Evolutionary conservation across 2,113 vertebrate species (phyloP), one percentile per base, ranked within the genome.

Genomic region (Leucosticte australis): DNA sequence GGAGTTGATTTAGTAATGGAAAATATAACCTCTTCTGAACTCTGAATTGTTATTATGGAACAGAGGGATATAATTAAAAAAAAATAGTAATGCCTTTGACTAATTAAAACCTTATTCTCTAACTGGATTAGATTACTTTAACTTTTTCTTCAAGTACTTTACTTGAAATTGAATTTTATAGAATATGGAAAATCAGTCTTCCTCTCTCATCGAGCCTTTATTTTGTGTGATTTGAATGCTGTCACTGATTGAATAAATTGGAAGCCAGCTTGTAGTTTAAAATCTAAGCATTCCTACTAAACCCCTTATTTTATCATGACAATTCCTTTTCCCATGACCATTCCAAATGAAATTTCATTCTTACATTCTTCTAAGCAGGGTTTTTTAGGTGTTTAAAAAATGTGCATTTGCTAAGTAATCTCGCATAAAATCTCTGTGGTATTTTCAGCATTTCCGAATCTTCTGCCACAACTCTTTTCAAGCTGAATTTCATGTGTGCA

Each of bases 31-130:
- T 88, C 15, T 3, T 86, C 62, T 93, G 89, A 94, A 90, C 81
- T 93, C 22, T 55, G n/a, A 90, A 85, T 57, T 82, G 26, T 76
- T 92, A 11, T 42, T 84, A 49, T 62, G 67, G 59, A 94, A 89
- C 15, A 86, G 49, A 73, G 39, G 13, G n/a, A 80, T 86, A 90
- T 39, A 71, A 65, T 84, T 68, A 8, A 41, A 35, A 3, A 74
- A 77, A 69, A 37, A 56, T 56, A 22, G 12, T 67, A 67, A 83
- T 80, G 12, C 4, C 20, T 77, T 83, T 86, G 13, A 14, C 76
- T 86, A 70, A 92, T 92, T 81, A 90, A 94, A 94, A 92, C 83
- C 86, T 86, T 83, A 80, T 81, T 80, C 46, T 83, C 67, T 62
- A 71, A 63, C 79, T 88, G 89, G 31, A 46, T 80, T 73, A 73